Conservation (phyloP, 2,797 vertebrate species). For the Lepus oiostolus region DNA sequence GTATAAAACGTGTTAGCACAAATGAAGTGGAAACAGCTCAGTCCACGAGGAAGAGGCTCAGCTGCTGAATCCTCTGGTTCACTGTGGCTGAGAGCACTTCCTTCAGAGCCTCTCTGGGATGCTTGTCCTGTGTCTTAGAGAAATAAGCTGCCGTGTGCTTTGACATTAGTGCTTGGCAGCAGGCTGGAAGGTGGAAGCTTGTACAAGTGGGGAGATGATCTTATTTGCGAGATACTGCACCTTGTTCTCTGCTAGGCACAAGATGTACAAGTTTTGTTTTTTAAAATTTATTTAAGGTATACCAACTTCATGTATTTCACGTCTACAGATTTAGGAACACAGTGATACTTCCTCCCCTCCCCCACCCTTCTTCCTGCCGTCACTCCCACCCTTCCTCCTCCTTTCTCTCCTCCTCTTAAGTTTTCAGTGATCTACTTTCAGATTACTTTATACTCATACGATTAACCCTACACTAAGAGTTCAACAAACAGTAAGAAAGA, state of each 20-base stretch:
- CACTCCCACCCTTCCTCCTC: too few relatives aligned
- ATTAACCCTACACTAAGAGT: too few relatives aligned
- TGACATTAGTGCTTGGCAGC: not conserved
- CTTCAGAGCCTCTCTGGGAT: not conserved
- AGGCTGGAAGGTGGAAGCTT: not conserved
- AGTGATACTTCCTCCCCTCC: too few relatives aligned
- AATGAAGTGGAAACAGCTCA: conserved; percentile 61
- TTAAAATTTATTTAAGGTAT: too few relatives aligned
- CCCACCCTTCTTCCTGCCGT: too few relatives aligned
- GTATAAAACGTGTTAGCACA: conserved; percentile 66
- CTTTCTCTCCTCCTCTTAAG: too few relatives aligned
- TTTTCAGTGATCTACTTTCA: too few relatives aligned
- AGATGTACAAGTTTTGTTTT: not conserved
- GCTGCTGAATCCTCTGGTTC: not conserved
- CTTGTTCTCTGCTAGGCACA: not conserved
- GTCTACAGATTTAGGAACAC: too few relatives aligned
- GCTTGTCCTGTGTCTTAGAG: conserved; percentile 18
- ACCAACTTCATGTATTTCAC: too few relatives aligned
- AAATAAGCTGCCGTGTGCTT: conserved; percentile 16
- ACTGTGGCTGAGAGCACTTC: conserved; percentile 20
- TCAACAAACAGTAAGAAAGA: too few relatives aligned
- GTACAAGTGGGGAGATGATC: not conserved
- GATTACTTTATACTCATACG: too few relatives aligned
- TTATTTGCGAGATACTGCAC: conserved; percentile 13
- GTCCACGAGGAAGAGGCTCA: not conserved